Percentiles rank a stretch among this genome's conserved stretches.
Evolutionary conservation across 1,140 invertebrate genomes (phyloP).

Genomic region (Pygmarrhopalites habei): DNA sequence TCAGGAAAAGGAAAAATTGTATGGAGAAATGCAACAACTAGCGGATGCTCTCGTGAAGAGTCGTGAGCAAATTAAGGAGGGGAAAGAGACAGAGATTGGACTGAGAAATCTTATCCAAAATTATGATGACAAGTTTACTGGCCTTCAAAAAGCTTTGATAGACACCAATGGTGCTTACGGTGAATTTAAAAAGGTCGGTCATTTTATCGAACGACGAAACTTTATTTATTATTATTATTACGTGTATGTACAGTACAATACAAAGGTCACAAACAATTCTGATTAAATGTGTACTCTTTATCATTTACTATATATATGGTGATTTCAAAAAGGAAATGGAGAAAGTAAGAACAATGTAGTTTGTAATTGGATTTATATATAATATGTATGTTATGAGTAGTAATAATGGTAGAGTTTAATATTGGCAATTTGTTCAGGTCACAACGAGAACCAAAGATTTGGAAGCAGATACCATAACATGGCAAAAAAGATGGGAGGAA

Average conservation of each 20-base stretch:
- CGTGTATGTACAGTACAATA: too few species aligned
- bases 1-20: constrained; percentile 34
- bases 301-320: too few species aligned
- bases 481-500: constrained; percentile 37
- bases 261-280: too few species aligned
- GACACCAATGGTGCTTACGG: constrained; percentile 36
- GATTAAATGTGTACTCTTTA: too few species aligned
- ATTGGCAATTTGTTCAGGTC: too few species aligned
- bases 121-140: constrained; percentile 37
- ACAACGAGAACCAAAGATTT: constrained; percentile 31
- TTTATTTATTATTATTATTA: too few species aligned
- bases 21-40: constrained; percentile 37
- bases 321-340: too few species aligned
- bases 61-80: constrained; percentile 36
- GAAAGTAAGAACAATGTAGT: constrained; percentile 19
- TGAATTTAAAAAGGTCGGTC: constrained; percentile 23
- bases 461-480: constrained; percentile 32
- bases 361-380: too few species aligned
- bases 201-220: too few species aligned
- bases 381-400: too few species aligned
- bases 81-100: constrained; percentile 30
- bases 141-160: constrained; percentile 31
- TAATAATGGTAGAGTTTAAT: too few species aligned
- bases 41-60: constrained; percentile 25
- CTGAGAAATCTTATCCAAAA: constrained; percentile 29